phyloP scores from a whole-genome alignment of 2,797 vertebrate genomes.

The Coracias cyanogaster region DNA sequence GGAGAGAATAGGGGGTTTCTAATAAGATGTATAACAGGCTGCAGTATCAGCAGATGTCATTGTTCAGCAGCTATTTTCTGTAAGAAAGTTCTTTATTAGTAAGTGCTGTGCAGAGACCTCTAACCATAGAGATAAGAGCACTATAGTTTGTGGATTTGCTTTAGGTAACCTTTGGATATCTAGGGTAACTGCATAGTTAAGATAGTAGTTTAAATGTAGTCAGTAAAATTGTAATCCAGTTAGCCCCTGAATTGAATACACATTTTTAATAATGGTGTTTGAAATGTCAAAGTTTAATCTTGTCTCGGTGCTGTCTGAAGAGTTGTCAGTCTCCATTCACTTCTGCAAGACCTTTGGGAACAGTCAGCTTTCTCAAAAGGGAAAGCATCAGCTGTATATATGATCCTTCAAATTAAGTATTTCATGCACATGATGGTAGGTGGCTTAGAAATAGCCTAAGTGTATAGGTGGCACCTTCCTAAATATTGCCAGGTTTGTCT shows the following conservation, averaged over 20 bases:
- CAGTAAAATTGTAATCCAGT: not conserved
- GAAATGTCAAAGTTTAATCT: not conserved
- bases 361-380: not conserved
- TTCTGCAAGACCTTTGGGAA: not conserved
- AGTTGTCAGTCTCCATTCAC: not conserved
- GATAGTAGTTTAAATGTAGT: not conserved
- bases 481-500: not conserved
- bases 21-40: constrained; percentile 5
- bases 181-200: not conserved
- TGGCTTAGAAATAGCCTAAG: not conserved
- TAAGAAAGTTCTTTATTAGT: constrained; percentile 7
- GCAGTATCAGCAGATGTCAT: constrained; percentile 20
- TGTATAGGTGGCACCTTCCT: not conserved
- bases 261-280: not conserved
- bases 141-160: not conserved
- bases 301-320: not conserved
- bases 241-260: not conserved
- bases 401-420: not conserved
- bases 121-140: not conserved
- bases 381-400: not conserved
- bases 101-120: not conserved
- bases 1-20: constrained; percentile 1
- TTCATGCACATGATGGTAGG: not conserved
- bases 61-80: constrained; percentile 30
- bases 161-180: not conserved